phyloP scores from a whole-genome alignment of 2,113 vertebrate species.

The Oreamnos americanus region DNA sequence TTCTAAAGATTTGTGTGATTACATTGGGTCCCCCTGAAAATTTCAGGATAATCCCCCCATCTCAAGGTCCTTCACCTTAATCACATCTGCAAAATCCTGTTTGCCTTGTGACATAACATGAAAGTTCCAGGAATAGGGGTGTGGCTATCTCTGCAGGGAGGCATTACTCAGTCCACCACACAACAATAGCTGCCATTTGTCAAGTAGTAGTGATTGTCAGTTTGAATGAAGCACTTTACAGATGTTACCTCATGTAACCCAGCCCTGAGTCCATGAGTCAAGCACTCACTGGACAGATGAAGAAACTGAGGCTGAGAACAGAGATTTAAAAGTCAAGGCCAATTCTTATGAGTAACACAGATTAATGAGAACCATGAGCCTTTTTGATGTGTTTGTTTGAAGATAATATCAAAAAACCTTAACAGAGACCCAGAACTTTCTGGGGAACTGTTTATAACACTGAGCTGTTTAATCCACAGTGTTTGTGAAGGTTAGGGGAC shows the following conservation, averaged over 20 bases:
- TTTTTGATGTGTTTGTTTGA: neutral
- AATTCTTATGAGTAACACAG: neutral
- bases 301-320: neutral
- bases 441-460: neutral
- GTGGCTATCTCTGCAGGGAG: neutral
- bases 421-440: neutral
- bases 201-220: neutral
- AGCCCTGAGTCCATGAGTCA: neutral
- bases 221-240: neutral
- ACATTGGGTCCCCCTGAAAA: neutral
- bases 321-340: neutral
- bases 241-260: neutral
- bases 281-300: neutral
- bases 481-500: neutral
- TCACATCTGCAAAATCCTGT: neutral
- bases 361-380: neutral
- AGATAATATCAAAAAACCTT: neutral
- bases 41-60: neutral
- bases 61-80: neutral
- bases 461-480: neutral
- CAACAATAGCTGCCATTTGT: neutral
- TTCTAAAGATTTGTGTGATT: neutral
- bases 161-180: neutral
- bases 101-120: neutral
- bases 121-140: neutral